These are phyloP conservation scores for Pomacea maculata DNA, from an alignment of 1,140 invertebrate species.

Conservation along the genomic window DNA sequence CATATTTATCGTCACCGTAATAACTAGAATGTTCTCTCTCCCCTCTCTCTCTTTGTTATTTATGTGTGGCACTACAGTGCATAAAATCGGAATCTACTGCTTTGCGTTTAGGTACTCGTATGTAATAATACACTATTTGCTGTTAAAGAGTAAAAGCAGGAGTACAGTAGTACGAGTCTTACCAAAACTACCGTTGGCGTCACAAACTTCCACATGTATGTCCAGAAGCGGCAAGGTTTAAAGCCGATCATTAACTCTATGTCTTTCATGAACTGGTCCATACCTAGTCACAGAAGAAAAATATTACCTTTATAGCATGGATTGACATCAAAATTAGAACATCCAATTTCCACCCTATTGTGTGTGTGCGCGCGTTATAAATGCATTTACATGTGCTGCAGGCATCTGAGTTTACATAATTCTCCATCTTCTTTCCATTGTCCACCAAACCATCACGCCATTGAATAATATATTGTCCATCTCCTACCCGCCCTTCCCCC, in stretches of 20 bases:
- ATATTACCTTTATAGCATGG: neutral
- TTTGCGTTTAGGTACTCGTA: no score
- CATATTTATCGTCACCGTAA: neutral
- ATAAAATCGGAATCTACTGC: neutral
- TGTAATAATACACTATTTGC: neutral
- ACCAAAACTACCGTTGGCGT: constrained; percentile 56
- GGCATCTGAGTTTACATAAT: no score
- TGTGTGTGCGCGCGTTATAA: no score
- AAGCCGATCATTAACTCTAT: constrained; percentile 61
- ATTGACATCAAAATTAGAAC: no score
- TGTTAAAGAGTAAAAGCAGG: neutral
- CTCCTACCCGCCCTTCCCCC: no score
- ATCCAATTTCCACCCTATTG: no score
- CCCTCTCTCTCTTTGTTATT: neutral
- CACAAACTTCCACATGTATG: constrained; percentile 52
- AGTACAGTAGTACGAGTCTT: constrained; percentile 18
- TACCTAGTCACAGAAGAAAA: neutral
- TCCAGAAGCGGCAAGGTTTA: constrained; percentile 43
- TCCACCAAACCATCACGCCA: no score
- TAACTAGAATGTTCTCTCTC: neutral
- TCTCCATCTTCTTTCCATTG: no score
- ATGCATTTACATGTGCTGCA: no score
- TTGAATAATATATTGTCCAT: no score
- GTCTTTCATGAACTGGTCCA: constrained; percentile 33
- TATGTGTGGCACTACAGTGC: no score